Percentiles rank a stretch among this genome's conserved stretches.
Conservation (phyloP, 2,888 invertebrate species). For the Cerastoderma edule region DNA sequence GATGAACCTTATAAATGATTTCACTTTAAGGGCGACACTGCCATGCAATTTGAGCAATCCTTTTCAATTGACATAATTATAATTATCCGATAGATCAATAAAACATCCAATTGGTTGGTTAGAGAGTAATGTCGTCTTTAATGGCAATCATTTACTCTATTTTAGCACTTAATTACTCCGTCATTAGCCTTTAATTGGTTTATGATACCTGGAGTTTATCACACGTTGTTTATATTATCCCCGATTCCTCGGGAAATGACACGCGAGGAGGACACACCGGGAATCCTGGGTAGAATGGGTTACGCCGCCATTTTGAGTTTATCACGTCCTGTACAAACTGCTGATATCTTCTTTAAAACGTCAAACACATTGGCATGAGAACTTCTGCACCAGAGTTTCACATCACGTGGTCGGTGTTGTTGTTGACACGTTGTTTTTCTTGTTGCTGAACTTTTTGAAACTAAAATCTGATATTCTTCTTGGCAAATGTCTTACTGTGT, state of each 20-base stretch:
- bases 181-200: slow-evolving; percentile 31
- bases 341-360: not conserved
- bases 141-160: slow-evolving; percentile 52
- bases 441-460: too few species aligned
- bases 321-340: slow-evolving; percentile 24
- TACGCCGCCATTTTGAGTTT: slow-evolving; percentile 21
- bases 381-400: too few species aligned
- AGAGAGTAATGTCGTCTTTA: slow-evolving; percentile 39
- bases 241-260: slow-evolving; percentile 39
- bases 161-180: slow-evolving; percentile 49
- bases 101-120: slow-evolving; percentile 1
- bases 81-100: not conserved
- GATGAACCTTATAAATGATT: slow-evolving; percentile 1
- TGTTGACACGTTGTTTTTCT: too few species aligned
- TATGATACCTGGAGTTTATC: slow-evolving; percentile 41
- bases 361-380: too few species aligned
- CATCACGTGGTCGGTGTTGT: too few species aligned
- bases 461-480: too few species aligned
- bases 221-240: slow-evolving; percentile 42
- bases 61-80: slow-evolving; percentile 20
- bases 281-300: slow-evolving; percentile 39
- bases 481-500: too few species aligned
- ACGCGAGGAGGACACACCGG: slow-evolving; percentile 33
- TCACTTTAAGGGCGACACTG: slow-evolving; percentile 1
- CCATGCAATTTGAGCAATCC: slow-evolving; percentile 18